Base-by-base conservation (phyloP, 1,140 invertebrate genomes). In the Panagrolaimus sp. region DNA sequence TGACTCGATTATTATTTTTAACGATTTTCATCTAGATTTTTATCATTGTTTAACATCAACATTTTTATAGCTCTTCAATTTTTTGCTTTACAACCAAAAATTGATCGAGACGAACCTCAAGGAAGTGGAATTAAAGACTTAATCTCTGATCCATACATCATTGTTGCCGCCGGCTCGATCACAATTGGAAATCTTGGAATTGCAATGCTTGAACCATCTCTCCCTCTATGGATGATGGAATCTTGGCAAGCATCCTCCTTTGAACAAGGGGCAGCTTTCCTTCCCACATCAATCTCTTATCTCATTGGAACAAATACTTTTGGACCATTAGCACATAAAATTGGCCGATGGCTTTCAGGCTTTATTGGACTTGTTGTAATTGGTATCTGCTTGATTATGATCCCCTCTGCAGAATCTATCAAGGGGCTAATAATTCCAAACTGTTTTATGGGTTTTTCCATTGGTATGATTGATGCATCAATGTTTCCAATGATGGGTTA, bases 401-500 rank as follows among this genome's bases (percentile, higher is more conserved):
- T 97, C 78, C 94, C 95, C 20, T 88, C 92, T 83, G 92, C 93
- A 1, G 91, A 86, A 27, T 90, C 88, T 71, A 89, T 96, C 69
- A 88, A 90, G 67, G 91, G 96, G 84, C 86, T 98, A 78, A 95
- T 97, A 74, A 87, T 92, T 44, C 95, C 95, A 9, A 96, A 96
- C 84, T 92, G 92, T 65, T 92, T 92, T n/a, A 87, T 98, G 16
- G 95, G 95, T 72, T 97, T 98, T 85, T 93, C 93, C 1, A 97
- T 98, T 78, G 94, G 94, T 86, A 51, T 48, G 69, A 68, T 68
- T 8, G 95, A 98, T 84, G 94, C 92, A 11, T 94, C 93, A 0
- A 97, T 98, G 93, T 97, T 98, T 92, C 95, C 95, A 0, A 91
- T 96, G 83, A 87, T 98, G 62, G 95, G 92, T 0, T 94, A 92